Evolutionary conservation across 2,113 vertebrate species (phyloP).

Genomic region (Rhabdomys dilectus): DNA sequence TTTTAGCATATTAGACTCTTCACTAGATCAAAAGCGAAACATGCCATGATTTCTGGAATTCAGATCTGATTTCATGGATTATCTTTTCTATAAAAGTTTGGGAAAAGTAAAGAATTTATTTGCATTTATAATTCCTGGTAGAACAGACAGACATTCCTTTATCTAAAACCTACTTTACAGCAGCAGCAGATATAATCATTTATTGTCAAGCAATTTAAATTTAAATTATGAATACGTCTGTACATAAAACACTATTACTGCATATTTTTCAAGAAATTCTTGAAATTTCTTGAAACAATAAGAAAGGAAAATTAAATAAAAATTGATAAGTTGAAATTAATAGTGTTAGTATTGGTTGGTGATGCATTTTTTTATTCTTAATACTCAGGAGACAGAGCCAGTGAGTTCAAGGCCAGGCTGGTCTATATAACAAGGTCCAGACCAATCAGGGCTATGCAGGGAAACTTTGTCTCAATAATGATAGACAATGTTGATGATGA

Average conservation of each 20-base stretch:
- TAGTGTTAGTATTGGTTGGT: background rate
- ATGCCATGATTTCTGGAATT: conserved; percentile 15
- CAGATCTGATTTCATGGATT: conserved; percentile 14
- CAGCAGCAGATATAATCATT: background rate
- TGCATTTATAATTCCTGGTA: conserved; percentile 46
- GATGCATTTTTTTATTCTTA: background rate
- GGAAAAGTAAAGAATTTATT: conserved; percentile 25
- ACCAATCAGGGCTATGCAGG: background rate
- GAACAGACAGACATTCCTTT: background rate
- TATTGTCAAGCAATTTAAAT: conserved; percentile 5
- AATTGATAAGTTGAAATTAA: conserved; percentile 39
- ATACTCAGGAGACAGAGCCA: background rate
- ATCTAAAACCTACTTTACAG: conserved; percentile 12
- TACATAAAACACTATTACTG: background rate
- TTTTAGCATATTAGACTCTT: background rate
- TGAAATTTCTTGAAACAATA: conserved; percentile 35
- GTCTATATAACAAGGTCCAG: background rate
- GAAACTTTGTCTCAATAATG: background rate
- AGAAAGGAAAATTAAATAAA: conserved; percentile 59
- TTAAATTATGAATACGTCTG: background rate
- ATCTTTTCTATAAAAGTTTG: background rate
- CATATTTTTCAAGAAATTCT: conserved; percentile 49
- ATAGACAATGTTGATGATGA: too few relatives aligned
- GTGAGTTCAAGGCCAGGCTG: background rate
- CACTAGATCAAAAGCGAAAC: conserved; percentile 46